A percentile compares a stretch with the other conserved stretches of the same genome.
These are phyloP conservation scores for Spilogale gracilis DNA, from an alignment of 2,113 vertebrate genomes.

Conservation along the genomic window DNA sequence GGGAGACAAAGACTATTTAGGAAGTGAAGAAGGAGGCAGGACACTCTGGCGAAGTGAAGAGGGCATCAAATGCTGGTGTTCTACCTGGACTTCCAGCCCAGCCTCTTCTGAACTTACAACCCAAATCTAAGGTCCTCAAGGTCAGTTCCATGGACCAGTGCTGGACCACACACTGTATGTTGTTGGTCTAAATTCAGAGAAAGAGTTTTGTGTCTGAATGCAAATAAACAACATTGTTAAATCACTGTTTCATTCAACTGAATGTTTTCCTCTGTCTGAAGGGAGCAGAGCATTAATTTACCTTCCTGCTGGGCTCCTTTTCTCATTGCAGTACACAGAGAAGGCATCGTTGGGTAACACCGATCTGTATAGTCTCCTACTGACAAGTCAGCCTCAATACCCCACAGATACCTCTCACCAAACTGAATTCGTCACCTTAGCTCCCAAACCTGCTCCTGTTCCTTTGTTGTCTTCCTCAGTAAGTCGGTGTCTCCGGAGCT, in stretches of 20 bases:
- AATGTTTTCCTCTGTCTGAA: not conserved
- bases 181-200: not conserved
- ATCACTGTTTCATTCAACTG: not conserved
- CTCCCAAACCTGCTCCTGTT: not conserved
- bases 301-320: not conserved
- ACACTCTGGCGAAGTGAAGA: not conserved
- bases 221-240: not conserved
- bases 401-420: not conserved
- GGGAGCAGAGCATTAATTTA: not conserved
- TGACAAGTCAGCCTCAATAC: not conserved
- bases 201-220: not conserved
- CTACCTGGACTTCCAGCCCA: not conserved
- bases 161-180: fast-evolving
- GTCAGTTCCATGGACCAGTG: fast-evolving
- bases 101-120: not conserved
- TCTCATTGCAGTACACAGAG: not conserved
- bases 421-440: not conserved
- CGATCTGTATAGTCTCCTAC: not conserved
- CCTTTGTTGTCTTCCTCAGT: fast-evolving
- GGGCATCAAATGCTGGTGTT: fast-evolving
- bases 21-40: not conserved
- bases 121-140: not conserved
- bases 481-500: not conserved
- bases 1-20: not conserved
- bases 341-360: not conserved